phyloP scores from a whole-genome alignment of 1,140 invertebrate genomes.

The Achatina immaculata region DNA sequence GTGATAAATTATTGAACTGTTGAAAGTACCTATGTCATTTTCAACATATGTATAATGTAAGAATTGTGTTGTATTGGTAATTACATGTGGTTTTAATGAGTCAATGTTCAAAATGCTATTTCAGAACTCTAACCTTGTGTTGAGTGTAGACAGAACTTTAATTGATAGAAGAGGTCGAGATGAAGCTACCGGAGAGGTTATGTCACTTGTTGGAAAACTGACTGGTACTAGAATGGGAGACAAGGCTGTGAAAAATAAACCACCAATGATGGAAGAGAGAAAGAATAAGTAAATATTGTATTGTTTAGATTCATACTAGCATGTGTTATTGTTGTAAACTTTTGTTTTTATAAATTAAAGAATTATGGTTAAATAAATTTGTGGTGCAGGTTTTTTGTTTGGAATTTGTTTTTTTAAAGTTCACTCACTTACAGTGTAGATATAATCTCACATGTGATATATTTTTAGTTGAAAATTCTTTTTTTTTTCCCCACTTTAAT shows the following conservation, averaged over 20 bases:
- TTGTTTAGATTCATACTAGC: not conserved
- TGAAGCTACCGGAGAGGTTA: slow-evolving; percentile 99
- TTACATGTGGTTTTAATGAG: not conserved
- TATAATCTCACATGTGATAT: no score
- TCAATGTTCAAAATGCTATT: slow-evolving; percentile 66
- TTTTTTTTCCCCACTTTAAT: no score
- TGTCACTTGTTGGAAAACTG: slow-evolving; percentile 93
- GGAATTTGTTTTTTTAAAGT: no score
- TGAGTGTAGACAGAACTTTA: slow-evolving; percentile 98
- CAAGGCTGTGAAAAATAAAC: slow-evolving; percentile 81
- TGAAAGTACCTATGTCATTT: no score
- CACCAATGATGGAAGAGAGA: slow-evolving; percentile 80
- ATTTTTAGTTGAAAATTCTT: no score
- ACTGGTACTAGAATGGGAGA: slow-evolving; percentile 97
- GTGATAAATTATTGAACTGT: no score
- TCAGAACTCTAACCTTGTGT: slow-evolving; percentile 99
- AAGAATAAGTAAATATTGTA: slow-evolving; percentile 84
- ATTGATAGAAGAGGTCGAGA: slow-evolving; percentile 96
- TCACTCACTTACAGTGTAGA: no score
- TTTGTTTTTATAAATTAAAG: not conserved
- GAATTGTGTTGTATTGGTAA: no score
- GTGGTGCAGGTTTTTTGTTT: not conserved
- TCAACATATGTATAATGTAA: no score
- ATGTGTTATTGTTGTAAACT: no score
- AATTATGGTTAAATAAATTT: not conserved